Conservation (phyloP, 1,140 invertebrate genomes). For the Drosophila parvula region DNA sequence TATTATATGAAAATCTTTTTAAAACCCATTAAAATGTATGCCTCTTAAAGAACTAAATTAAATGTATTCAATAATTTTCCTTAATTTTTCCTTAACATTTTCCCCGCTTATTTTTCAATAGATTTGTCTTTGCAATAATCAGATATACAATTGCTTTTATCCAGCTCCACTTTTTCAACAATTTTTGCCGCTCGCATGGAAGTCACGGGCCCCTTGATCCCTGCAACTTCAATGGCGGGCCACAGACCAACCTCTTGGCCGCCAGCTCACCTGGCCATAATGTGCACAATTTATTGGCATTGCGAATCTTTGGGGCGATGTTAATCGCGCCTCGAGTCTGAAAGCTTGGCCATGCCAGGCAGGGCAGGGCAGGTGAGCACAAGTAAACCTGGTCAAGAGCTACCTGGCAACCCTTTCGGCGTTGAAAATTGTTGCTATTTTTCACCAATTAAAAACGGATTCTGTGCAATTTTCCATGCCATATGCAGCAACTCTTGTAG, state of each 20-base stretch:
- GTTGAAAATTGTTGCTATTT: slow-evolving; percentile 75
- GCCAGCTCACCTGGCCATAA: slow-evolving; percentile 49
- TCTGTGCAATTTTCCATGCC: slow-evolving; percentile 69
- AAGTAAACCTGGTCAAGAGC: slow-evolving; percentile 18
- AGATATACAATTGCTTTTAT: not conserved
- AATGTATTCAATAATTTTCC: not conserved
- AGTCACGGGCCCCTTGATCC: slow-evolving; percentile 25
- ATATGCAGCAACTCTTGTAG: slow-evolving; percentile 30
- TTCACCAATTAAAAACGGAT: slow-evolving; percentile 82
- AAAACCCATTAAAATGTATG: not conserved
- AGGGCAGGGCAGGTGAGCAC: slow-evolving; percentile 15
- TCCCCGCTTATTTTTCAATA: slow-evolving; percentile 1
- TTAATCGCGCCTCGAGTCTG: slow-evolving; percentile 54
- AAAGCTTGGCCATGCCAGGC: not conserved
- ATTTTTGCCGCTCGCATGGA: slow-evolving; percentile 10
- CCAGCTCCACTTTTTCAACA: slow-evolving; percentile 7
- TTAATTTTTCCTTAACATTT: not conserved
- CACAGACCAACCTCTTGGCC: slow-evolving; percentile 32
- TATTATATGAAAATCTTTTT: not conserved
- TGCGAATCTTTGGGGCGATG: slow-evolving; percentile 76
- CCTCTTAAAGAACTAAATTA: too few relatives aligned
- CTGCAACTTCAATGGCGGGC: slow-evolving; percentile 24
- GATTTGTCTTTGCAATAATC: slow-evolving; percentile 14
- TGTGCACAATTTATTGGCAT: slow-evolving; percentile 79
- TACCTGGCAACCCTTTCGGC: slow-evolving; percentile 66